Percentiles rank a stretch among this genome's conserved stretches.
Evolutionary conservation across 2,113 vertebrate genomes (phyloP).

Genomic region (Phycodurus eques): DNA sequence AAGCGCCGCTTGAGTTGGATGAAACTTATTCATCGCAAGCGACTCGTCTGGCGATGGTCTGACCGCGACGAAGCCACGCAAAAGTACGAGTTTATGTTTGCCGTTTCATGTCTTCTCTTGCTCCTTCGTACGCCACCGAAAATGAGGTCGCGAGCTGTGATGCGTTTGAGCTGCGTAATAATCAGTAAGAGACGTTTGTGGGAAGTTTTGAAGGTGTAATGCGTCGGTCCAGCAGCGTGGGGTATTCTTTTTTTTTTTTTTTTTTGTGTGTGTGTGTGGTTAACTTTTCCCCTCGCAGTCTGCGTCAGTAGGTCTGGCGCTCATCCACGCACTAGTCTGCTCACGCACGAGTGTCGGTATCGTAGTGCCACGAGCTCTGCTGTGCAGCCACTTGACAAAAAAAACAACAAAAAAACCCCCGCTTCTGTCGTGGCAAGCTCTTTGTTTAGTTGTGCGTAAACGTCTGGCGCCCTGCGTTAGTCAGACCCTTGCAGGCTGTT

Average conservation of each 20-base stretch:
- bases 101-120: neutral
- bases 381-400: neutral
- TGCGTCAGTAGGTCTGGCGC: slow-evolving; percentile 24
- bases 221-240: slow-evolving; percentile 20
- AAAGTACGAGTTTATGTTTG: neutral
- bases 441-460: slow-evolving; percentile 2
- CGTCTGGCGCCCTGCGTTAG: slow-evolving; percentile 37
- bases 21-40: slow-evolving; percentile 45
- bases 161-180: neutral
- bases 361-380: neutral
- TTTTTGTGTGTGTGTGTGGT: neutral
- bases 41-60: neutral
- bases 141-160: neutral
- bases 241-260: slow-evolving; percentile 25
- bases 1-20: neutral
- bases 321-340: neutral
- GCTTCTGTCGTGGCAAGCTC: neutral
- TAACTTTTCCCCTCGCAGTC: slow-evolving; percentile 5
- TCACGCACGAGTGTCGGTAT: neutral
- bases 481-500: slow-evolving; percentile 44
- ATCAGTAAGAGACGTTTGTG: neutral
- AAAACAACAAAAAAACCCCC: too few species aligned
- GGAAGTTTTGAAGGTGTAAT: slow-evolving; percentile 4
- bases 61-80: slow-evolving; percentile 14
- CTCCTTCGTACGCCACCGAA: neutral